A percentile compares a stretch with the other conserved stretches of the same genome.
Evolutionary conservation across 2,888 invertebrate genomes (phyloP).

Genomic region (Branchellion lobata): DNA sequence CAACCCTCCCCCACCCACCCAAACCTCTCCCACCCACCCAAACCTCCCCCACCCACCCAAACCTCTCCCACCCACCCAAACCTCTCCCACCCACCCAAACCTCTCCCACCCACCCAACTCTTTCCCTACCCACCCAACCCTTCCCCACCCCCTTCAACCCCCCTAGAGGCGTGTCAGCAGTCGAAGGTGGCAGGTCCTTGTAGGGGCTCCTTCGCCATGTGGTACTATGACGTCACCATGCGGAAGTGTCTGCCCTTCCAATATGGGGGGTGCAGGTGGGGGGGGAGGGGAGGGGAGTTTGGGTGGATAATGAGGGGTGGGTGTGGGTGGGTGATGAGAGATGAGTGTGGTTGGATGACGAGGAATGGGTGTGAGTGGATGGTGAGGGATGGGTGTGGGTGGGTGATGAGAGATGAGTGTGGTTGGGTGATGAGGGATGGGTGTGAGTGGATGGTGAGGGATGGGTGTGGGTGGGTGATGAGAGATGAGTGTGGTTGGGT

Average conservation of each 20-base stretch:
- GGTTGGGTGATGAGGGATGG: too few species aligned
- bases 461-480: too few species aligned
- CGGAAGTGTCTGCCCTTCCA: conserved; percentile 73
- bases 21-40: background rate
- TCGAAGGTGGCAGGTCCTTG: conserved; percentile 73
- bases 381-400: too few species aligned
- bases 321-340: background rate
- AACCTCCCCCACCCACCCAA: background rate
- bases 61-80: background rate
- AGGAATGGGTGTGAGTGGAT: background rate
- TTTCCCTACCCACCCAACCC: background rate
- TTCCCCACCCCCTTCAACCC: too few species aligned
- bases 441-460: too few species aligned
- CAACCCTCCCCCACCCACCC: background rate
- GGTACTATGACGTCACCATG: conserved; percentile 70
- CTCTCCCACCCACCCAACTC: background rate
- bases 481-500: too few species aligned
- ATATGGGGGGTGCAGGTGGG: conserved; percentile 73
- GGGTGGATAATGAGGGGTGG: background rate
- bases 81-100: background rate
- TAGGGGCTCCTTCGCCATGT: conserved; percentile 69
- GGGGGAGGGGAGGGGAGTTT: too few species aligned
- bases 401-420: too few species aligned
- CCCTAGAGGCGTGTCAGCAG: conserved; percentile 66
- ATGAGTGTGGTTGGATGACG: background rate